Conservation (phyloP, 2,797 vertebrate genomes). For the Danio aesculapii region DNA sequence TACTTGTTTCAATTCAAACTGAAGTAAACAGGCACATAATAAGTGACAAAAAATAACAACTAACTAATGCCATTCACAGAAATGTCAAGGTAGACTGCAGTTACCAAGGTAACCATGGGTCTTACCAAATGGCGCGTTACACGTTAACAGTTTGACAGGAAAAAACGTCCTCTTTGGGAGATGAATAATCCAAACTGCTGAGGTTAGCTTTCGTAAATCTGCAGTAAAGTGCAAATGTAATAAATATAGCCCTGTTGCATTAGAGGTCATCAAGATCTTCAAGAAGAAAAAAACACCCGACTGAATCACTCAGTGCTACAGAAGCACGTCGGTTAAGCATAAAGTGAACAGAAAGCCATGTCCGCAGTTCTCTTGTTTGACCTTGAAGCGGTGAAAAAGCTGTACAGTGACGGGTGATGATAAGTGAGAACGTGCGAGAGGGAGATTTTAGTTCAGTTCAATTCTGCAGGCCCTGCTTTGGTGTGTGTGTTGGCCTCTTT, state of each 20-base stretch:
- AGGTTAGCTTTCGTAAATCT: constrained; percentile 37
- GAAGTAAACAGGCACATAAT: constrained; percentile 30
- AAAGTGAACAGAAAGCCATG: constrained; percentile 48
- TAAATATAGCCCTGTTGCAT: constrained; percentile 58
- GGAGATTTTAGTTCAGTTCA: constrained; percentile 1
- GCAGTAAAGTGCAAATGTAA: constrained; percentile 58
- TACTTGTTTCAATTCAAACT: not conserved
- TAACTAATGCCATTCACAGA: constrained; percentile 29
- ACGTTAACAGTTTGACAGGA: constrained; percentile 62
- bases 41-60: constrained; percentile 20
- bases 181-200: constrained; percentile 33
- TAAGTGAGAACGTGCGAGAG: not conserved
- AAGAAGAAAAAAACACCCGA: constrained; percentile 47
- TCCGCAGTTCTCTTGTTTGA: constrained; percentile 26
- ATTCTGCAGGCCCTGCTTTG: constrained; percentile 6
- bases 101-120: constrained; percentile 46
- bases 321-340: constrained; percentile 67
- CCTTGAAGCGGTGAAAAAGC: constrained; percentile 48
- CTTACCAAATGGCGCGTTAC: constrained; percentile 42
- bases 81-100: constrained; percentile 20
- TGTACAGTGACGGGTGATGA: constrained; percentile 41
- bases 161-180: constrained; percentile 48
- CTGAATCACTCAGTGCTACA: constrained; percentile 70
- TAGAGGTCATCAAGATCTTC: constrained; percentile 39
- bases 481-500: constrained; percentile 56